Base-by-base conservation (phyloP, 2,113 vertebrate species). In the Monopterus albus region DNA sequence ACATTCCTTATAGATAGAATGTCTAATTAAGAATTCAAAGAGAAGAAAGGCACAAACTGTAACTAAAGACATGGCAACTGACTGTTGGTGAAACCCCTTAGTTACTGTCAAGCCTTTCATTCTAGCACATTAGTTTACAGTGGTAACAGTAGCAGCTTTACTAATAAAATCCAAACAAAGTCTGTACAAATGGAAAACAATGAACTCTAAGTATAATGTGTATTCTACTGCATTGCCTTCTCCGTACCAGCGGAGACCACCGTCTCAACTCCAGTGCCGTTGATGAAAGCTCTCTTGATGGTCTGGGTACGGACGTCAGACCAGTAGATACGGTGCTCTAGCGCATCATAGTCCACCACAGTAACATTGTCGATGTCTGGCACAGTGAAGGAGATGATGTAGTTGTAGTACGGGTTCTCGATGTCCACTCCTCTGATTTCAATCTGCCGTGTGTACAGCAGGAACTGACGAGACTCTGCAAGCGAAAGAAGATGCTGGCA, bases 381-480 rank as follows among this genome's bases (percentile, higher is more conserved):
- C 81, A 99, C 96, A 0, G 97, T 99, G 94, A 99, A 99, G 76
- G 97, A 99, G 92, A 99, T 99, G 87, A 99, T 99, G 88, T 98
- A 98, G 90, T 98, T 99, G 92, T 98, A 99, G 89, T 99, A 98
- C 0, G 97, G 97, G 84, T 96, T 97, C 15, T 98, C 96, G 0
- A 98, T 94, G 89, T 98, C 97, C 89, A 99, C 97, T 0, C 97
- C 97, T 5, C 97, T 90, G 86, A 99, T 99, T 93, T 99, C 97
- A 85, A 97, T 99, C 93, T 99, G 97, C 25, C 97, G 95, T 0
- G 97, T 96, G 0, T 99, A 99, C 46, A 99, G 94, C 93, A 99
- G 92, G 92, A 99, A 99, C 93, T 97, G 95, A 81, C 95, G 96
- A 21, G 95, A 97, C 81, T 98, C 97, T 99, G 91, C 1, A 12